Conservation (phyloP, 2,113 vertebrate genomes). For the Okapia johnstoni region DNA sequence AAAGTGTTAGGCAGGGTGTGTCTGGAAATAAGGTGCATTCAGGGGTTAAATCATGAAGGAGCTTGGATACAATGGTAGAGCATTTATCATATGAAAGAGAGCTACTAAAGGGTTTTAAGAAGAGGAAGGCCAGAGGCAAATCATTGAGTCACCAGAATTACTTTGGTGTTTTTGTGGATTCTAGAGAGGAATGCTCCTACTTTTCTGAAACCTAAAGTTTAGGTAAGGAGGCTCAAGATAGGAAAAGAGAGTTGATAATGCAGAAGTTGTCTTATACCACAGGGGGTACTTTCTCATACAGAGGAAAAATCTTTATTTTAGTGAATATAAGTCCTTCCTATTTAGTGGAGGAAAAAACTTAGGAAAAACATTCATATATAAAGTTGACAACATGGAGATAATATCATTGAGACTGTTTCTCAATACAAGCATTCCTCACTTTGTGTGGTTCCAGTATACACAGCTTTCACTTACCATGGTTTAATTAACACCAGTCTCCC, state of each 20-base stretch:
- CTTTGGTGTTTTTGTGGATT: background rate
- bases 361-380: background rate
- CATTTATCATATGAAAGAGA: background rate
- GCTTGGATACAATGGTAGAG: background rate
- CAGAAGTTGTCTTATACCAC: background rate
- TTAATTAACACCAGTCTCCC: background rate
- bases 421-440: background rate
- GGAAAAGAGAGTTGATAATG: background rate
- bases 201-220: background rate
- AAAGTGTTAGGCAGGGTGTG: background rate
- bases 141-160: background rate
- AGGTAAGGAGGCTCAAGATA: background rate
- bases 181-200: background rate
- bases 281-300: background rate
- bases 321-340: background rate
- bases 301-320: background rate
- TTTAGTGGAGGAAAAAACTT: background rate
- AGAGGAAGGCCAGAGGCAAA: background rate
- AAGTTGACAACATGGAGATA: background rate
- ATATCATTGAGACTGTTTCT: background rate
- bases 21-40: background rate
- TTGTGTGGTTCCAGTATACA: background rate
- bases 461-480: background rate
- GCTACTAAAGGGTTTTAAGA: background rate
- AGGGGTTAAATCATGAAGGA: background rate